Base-by-base conservation (phyloP, 2,113 vertebrate genomes). In the Vulpes ferrilata region DNA sequence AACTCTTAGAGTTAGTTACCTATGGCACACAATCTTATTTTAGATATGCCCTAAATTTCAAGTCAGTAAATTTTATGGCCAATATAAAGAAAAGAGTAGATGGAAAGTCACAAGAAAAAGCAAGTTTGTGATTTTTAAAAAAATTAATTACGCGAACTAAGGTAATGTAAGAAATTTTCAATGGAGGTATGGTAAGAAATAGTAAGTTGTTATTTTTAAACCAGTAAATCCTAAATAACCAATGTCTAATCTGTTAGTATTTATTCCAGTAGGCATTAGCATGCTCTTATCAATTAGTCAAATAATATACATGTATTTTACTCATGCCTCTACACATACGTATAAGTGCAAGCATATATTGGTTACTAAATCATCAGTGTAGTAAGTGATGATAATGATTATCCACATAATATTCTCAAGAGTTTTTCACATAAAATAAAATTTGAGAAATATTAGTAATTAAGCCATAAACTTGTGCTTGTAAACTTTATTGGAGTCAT, bases 381-480 rank as follows among this genome's bases (percentile, higher is more conserved):
- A 79, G 2, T 57, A 71, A 82, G 65, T 81, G 91, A 35, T 73
- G 22, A 76, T 80, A 74, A 27, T 76, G 35, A 62, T 71, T 87
- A 90, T 51, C 35, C 67, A 43, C n/a, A 25, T 8, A 84, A 13
- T 65, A 87, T 51, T 96, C 88, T 94, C 10, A 48, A 79, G 53
- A 74, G 22, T 11, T 67, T 96, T 92, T 86, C 65, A 96, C 6
- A 74, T 59, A 85, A 92, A 96, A 92, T 95, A 89, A 88, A 92
- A 69, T 62, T 86, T 88, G 87, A 64, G 38, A 3, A 98, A 95
- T 96, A 86, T 57, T 97, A 94, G 48, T 88, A 93, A 96, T 67
- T 97, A 97, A 96, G 23, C 69, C 59, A 90, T 97, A 95, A 96
- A 89, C 65, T 69, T 94, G 7, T 95, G 79, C 25, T 94, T 93